Base-by-base conservation (phyloP, 2,888 invertebrate species). In the Strigamia transsilvanica region DNA sequence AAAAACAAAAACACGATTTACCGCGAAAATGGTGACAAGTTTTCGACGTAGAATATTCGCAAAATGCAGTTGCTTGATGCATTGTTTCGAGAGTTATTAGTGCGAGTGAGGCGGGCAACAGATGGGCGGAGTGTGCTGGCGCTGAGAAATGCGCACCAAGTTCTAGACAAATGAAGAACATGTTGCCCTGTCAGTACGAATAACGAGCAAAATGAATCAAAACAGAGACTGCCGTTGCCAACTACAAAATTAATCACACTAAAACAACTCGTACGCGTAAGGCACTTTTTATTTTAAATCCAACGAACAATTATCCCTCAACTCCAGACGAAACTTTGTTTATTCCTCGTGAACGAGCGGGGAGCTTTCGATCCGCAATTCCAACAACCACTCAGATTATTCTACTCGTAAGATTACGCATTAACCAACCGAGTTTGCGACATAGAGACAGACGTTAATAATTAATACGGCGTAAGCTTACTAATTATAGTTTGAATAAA, bases 151-250 rank as follows among this genome's bases (percentile, higher is more conserved):
- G 18, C 10, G 18, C 21, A 12, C 21, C 61, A 18, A 66, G 23
- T 66, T 66, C 1, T 66, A 66, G 61, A 66, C 61, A 66, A 66
- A 66, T 66, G 61, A 66, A 66, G 61, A 66, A 66, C 61, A 66
- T 23, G 61, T 7, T 66, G 61, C 61, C 61, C 61, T 66, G 61
- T 66, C 61, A 66, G 21, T 66, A 66, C 61, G 23, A 66, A 66
- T 66, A 66, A 66, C 61, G 61, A 66, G 61, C 61, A 23, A 66
- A 21, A 66, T 66, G 61, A 66, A 66, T 66, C 61, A 66, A 66
- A 66, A 66, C 61, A 23, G 18, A 18, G 23, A 66, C 61, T 66
- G 61, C 13, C 61, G 61, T 1, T 66, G 61, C 61, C 61, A 66
- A 21, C 61, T 18, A 21, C 6, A 12, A 66, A 66, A 66, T 66